Conservation (phyloP, 2,888 invertebrate species). For the Tolmerus cingulatus region DNA sequence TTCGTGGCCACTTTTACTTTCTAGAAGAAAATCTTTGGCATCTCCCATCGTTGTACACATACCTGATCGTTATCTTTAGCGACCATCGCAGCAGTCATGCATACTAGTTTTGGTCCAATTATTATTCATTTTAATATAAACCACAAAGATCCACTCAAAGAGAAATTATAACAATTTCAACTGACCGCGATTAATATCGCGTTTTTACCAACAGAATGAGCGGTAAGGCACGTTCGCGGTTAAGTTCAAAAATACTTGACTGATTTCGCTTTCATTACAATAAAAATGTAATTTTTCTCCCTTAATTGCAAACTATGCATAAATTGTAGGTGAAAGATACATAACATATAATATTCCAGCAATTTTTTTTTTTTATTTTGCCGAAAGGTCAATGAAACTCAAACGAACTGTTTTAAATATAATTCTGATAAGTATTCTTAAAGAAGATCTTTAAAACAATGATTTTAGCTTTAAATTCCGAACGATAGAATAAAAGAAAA, state of each 20-base stretch:
- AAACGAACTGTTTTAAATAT: background rate
- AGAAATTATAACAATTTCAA: background rate
- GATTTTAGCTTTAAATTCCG: too few relatives aligned
- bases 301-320: background rate
- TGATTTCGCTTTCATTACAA: background rate
- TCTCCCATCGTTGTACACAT: background rate
- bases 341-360: too few relatives aligned
- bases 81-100: background rate
- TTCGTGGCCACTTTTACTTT: background rate
- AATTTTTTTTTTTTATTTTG: background rate
- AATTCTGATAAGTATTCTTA: background rate
- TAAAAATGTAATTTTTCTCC: background rate
- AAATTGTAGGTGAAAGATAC: background rate
- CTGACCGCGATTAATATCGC: background rate
- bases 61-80: background rate
- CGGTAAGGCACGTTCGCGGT: background rate
- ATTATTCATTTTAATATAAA: background rate
- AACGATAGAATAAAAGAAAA: too few relatives aligned
- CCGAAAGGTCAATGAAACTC: background rate
- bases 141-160: background rate
- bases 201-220: background rate
- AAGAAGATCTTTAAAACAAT: background rate
- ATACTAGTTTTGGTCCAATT: background rate
- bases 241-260: background rate
- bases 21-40: background rate